Percentiles rank a stretch among this genome's conserved stretches.
These are phyloP conservation scores for Coregonus sp. DNA, from an alignment of 2,797 vertebrate genomes.

Conservation along the genomic window DNA sequence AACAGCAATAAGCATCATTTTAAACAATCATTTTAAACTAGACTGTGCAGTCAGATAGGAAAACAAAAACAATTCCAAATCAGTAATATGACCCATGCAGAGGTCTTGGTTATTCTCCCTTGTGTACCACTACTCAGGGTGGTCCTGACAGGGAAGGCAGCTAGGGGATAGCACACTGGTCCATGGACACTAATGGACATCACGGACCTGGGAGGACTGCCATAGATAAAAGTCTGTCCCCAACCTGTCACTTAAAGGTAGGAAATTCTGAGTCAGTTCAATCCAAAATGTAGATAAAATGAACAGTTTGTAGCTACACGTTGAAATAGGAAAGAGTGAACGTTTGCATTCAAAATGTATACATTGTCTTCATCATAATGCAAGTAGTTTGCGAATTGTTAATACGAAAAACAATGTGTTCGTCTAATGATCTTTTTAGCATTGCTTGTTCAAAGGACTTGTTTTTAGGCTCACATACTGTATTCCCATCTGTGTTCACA, in stretches of 20 bases:
- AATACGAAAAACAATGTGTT: constrained; percentile 48
- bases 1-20: no score
- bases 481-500: constrained; percentile 48
- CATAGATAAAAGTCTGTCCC: not conserved
- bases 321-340: not conserved
- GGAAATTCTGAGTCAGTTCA: not conserved
- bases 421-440: constrained; percentile 57
- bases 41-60: no score
- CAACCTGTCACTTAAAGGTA: not conserved
- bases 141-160: constrained; percentile 64
- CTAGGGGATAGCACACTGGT: constrained; percentile 38
- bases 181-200: constrained; percentile 65
- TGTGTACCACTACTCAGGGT: constrained; percentile 49
- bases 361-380: no score
- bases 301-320: not conserved
- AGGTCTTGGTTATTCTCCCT: constrained; percentile 32
- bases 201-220: constrained; percentile 47
- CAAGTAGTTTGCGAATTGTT: constrained; percentile 41
- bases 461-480: constrained; percentile 63
- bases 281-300: not conserved
- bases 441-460: constrained; percentile 61
- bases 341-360: not conserved
- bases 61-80: constrained; percentile 1
- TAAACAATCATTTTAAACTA: no score
- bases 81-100: constrained; percentile 9